Percentiles rank a stretch among this genome's conserved stretches.
Conservation (phyloP, 2,797 vertebrate species). For the Xenops minutus region DNA sequence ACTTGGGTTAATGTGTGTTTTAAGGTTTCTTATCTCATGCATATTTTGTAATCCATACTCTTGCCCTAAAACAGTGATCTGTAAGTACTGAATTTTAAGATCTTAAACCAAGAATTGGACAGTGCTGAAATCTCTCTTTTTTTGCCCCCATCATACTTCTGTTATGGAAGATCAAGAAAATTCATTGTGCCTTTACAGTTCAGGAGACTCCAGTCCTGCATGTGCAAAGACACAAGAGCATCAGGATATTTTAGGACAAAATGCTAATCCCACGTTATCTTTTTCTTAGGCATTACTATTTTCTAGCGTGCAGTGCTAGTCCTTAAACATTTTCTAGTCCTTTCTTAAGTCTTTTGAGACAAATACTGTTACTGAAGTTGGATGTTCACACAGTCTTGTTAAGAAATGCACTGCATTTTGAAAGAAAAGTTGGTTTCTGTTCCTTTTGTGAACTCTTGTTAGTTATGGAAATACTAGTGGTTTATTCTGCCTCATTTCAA, state of each 20-base stretch:
- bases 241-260: neutral
- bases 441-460: neutral
- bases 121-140: neutral
- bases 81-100: neutral
- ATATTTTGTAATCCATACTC: neutral
- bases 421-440: slow-evolving; percentile 29
- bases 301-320: neutral
- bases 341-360: neutral
- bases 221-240: neutral
- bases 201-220: neutral
- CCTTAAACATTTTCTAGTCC: neutral
- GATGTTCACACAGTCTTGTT: neutral
- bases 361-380: neutral
- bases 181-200: neutral
- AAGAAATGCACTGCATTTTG: neutral
- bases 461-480: slow-evolving; percentile 32
- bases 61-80: neutral
- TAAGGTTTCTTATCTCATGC: neutral
- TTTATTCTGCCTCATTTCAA: slow-evolving; percentile 57
- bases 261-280: neutral
- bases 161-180: neutral
- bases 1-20: neutral
- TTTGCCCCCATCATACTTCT: neutral
- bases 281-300: neutral
- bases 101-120: neutral